Evolutionary conservation across 2,797 vertebrate genomes (phyloP), one percentile per base, ranked within the genome.

Genomic region (Aeoliscus strigatus): DNA sequence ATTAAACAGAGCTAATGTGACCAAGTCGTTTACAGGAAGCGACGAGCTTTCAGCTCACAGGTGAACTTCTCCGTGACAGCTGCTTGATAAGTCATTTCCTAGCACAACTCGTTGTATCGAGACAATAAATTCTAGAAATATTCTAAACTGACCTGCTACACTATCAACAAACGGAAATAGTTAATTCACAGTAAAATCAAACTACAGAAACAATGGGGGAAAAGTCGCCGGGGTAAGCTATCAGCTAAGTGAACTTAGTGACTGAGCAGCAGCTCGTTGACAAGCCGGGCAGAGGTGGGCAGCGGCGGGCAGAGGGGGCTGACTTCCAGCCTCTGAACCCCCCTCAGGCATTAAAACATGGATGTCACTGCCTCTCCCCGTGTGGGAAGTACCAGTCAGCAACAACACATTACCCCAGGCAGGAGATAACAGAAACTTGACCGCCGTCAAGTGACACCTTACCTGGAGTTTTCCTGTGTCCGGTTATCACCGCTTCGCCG

Each of bases 381-480:
- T 15, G 66, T 43, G 53, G 24, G 46, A 40, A 56, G 39, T 40
- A 6, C 48, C 44, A 8, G 17, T 6, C 17, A 28, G 14, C 39
- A 39, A 30, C 29, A 29, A 40, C 40, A 27, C 57, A 57, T 57
- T 59, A 42, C 60, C 26, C 16, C 32, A 6, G 17, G 18, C 52
- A 31, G 1, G 33, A 14, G 6, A 21, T n/a, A 6, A 10, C 10
- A 9, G 27, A 68, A 72, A 81, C 55, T 74, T 73, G 65, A 37
- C 46, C 14, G 46, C 13, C 16, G 28, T 17, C 1, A 3, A 28
- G 49, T 39, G 66, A 28, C 57, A 47, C 9, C 58, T 59, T 84
- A 96, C 94, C 94, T 92, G 93, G 75, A 83, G 91, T 94, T 79
- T 90, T 91, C 24, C 92, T 81, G 86, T 97, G 94, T 1, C 94